Evolutionary conservation across 2,113 vertebrate genomes (phyloP), one percentile per base, ranked within the genome.

Genomic region (Pholis gunnellus): DNA sequence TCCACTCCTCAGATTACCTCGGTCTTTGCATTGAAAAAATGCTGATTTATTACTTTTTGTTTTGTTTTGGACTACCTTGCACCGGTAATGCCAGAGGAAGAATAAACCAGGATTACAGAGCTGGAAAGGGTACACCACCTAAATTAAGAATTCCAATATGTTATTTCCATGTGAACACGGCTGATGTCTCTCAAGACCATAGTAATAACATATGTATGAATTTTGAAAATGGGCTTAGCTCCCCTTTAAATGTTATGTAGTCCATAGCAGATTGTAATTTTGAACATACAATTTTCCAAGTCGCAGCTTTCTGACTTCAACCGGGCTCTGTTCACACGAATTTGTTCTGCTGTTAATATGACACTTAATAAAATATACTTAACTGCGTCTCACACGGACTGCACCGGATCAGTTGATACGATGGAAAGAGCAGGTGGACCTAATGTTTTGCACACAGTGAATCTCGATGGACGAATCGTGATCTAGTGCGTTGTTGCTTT

Each of bases 1-100:
- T 85, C 75, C 82, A 59, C 81, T 89, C 9, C 84, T 94, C 82
- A 40, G 46, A 72, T 93, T 92, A 91, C 88, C 52, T 65, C 57
- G 63, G 18, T 77, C 69, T 80, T 80, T 56, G 65, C 74, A 87
- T 29, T 40, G 56, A 52, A 9, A 75, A 38, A 60, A 82, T 77
- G 34, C 69, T 83, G 72, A 87, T 27, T 81, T 83, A 86, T 83
- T 46, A 25, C 65, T 20, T 79, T 80, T 83, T 4, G 9, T 3
- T 13, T 8, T 75, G 72, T 31, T 81, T 89, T 74, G 69, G 74
- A 63, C 88, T 81, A 74, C 73, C 34, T 73, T 69, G 14, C 77
- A 83, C 7, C 15, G 61, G 52, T n/a, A 52, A 72, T 50, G 64
- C 9, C 67, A 80, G 20, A 50, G 42, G 22, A 60, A 84, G 29